A percentile compares a stretch with the other conserved stretches of the same genome.
Conservation (phyloP, 2,113 vertebrate species). For the Carlito syrichta region DNA sequence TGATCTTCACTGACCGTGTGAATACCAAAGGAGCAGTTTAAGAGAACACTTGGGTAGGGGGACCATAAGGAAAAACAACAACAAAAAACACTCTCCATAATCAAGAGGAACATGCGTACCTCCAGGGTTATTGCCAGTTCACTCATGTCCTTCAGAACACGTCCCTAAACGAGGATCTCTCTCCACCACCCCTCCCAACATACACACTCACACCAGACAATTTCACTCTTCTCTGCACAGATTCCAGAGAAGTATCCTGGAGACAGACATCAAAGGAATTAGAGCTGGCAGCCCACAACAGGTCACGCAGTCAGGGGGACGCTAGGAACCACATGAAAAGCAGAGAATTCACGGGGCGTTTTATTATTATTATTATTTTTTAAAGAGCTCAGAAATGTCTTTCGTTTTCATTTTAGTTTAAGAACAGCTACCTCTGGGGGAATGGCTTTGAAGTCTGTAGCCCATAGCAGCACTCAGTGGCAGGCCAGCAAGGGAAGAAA, state of each 20-base stretch:
- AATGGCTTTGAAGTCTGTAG: constrained; percentile 48
- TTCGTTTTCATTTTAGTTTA: constrained; percentile 50
- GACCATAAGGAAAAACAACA: not conserved
- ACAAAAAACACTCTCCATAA: not conserved
- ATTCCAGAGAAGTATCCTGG: constrained; percentile 70
- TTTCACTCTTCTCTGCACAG: constrained; percentile 50
- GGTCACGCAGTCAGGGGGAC: constrained; percentile 41
- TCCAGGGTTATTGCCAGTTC: not conserved
- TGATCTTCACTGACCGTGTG: not conserved
- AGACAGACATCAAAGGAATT: constrained; percentile 73
- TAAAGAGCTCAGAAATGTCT: constrained; percentile 60
- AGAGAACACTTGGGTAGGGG: not conserved
- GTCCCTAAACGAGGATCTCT: not conserved
- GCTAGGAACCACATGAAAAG: constrained; percentile 68
- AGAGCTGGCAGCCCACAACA: constrained; percentile 62
- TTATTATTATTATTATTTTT: constrained; percentile 14
- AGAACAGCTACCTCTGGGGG: constrained; percentile 40
- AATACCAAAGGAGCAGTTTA: not conserved
- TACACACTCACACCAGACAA: not conserved
- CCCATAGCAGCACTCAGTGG: not conserved
- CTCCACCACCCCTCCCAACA: not conserved
- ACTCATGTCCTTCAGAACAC: constrained; percentile 21
- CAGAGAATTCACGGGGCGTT: constrained; percentile 28
- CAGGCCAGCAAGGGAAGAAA: constrained; percentile 1
- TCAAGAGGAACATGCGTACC: not conserved